Base-by-base conservation (phyloP, 2,888 invertebrate genomes). In the Heliconius ismenius region DNA sequence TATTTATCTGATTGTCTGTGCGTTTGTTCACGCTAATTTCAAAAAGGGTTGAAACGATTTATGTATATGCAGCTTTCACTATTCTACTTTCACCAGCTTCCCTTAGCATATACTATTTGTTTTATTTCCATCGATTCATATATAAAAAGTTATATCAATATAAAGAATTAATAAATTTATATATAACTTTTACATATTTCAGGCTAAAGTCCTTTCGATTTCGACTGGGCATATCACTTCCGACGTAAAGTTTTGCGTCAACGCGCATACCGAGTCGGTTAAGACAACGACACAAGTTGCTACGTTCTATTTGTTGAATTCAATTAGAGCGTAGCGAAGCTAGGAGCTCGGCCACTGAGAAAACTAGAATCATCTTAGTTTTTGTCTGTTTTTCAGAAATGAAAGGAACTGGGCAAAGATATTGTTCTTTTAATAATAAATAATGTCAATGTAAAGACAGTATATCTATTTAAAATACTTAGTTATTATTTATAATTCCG, bases 311-410 rank as follows among this genome's bases (percentile, higher is more conserved):
- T 80, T 79, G 76, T 79, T 74, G 68, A 78, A 75, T 77, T 76
- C 76, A 81, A 81, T 79, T 79, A 80, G 81, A 81, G 79, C 81
- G 78, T 77, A 69, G 77, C 80, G 76, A 77, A 75, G 65, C 74
- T 75, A 72, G 70, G 72, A 73, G 73, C 60, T 73, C 75, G 75
- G 58, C 67, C 36, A 70, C 62, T 75, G n/a, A 32, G 67, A 65
- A n/a, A 64, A 75, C 26, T 60, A 62, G 24, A 65, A 60, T 60
- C 26, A 28, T 65, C 39, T 72, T 64, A 28, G 24, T 72, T 58
- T 32, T 13, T n/a, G 24, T 54, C 13, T n/a, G 21, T 70, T 70
- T 15, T 54, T 32, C 24, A n/a, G n/a, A 58, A 24, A 54, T 7
- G 3, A 54, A 32, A 70, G 15, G 1, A 54, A 70, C 7, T 36